phyloP scores from a whole-genome alignment of 2,888 invertebrate species.

The Calliopum simillimum region DNA sequence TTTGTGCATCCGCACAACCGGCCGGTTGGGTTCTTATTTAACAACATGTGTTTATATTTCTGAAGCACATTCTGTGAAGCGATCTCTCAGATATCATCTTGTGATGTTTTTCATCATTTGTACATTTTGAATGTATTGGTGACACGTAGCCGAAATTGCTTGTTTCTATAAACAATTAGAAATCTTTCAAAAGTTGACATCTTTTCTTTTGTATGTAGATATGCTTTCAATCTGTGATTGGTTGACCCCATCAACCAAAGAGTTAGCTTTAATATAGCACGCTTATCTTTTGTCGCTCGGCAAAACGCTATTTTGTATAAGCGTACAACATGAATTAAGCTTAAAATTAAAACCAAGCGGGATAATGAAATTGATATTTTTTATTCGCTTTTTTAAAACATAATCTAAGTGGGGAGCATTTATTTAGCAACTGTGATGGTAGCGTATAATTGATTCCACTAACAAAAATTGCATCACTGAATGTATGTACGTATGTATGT shows the following conservation, averaged over 20 bases:
- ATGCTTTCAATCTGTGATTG: too few relatives aligned
- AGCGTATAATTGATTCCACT: neutral
- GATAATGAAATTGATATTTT: too few relatives aligned
- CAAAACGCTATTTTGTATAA: too few relatives aligned
- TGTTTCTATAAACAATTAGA: neutral
- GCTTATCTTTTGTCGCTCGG: too few relatives aligned
- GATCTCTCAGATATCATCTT: constrained; percentile 1
- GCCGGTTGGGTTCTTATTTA: neutral
- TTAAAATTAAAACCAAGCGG: too few relatives aligned
- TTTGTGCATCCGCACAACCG: constrained; percentile 7
- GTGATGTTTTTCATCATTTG: constrained; percentile 13
- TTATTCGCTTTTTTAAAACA: neutral
- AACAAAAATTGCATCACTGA: too few relatives aligned
- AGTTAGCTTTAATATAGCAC: too few relatives aligned
- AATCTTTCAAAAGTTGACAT: too few relatives aligned
- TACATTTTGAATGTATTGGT: neutral
- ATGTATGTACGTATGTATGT: too few relatives aligned
- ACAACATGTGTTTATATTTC: constrained; percentile 8
- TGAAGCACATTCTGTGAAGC: neutral
- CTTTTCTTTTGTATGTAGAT: too few relatives aligned
- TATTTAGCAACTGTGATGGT: constrained; percentile 14
- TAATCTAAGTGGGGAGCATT: neutral
- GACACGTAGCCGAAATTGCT: constrained; percentile 1
- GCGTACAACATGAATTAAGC: too few relatives aligned
- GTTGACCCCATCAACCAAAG: too few relatives aligned